phyloP scores from a whole-genome alignment of 2,888 invertebrate genomes.

The Sthenelais limicola region DNA sequence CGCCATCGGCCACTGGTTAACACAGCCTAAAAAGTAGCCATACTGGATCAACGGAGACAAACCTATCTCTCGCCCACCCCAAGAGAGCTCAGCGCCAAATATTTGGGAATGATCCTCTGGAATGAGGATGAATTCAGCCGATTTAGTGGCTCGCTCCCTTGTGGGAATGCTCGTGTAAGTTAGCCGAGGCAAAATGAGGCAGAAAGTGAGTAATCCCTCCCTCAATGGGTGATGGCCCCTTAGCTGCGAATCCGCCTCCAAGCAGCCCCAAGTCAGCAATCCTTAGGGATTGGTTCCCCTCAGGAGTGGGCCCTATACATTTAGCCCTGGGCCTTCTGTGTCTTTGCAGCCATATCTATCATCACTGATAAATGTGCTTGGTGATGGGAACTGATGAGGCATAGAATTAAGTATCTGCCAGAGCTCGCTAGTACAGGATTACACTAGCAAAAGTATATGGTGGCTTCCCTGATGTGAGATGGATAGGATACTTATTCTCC shows the following conservation, averaged over 20 bases:
- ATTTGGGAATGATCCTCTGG: constrained; percentile 34
- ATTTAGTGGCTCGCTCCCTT: neutral
- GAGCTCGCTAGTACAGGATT: too few species aligned
- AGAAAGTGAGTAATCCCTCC: constrained; percentile 19
- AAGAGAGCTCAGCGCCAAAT: constrained; percentile 24
- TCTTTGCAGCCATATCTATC: constrained; percentile 28
- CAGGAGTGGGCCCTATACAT: neutral
- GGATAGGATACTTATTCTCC: too few species aligned
- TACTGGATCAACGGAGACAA: constrained; percentile 25
- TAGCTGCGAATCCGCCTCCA: constrained; percentile 4
- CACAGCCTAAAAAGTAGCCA: constrained; percentile 27
- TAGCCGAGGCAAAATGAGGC: neutral
- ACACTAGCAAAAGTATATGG: too few species aligned
- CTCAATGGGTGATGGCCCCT: constrained; percentile 28
- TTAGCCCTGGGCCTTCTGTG: constrained; percentile 21
- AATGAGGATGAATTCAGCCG: constrained; percentile 21
- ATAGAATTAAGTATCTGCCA: constrained; percentile 33
- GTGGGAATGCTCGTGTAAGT: neutral
- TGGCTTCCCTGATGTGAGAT: too few species aligned
- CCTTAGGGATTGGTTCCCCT: neutral
- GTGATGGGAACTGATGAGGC: constrained; percentile 35
- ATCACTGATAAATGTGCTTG: constrained; percentile 31
- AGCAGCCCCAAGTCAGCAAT: neutral
- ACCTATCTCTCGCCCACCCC: constrained; percentile 22
- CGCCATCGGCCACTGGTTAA: too few species aligned